Percentiles rank a stretch among this genome's conserved stretches.
These are phyloP conservation scores for Homalodisca vitripennis DNA, from an alignment of 1,140 invertebrate species.

Conservation along the genomic window DNA sequence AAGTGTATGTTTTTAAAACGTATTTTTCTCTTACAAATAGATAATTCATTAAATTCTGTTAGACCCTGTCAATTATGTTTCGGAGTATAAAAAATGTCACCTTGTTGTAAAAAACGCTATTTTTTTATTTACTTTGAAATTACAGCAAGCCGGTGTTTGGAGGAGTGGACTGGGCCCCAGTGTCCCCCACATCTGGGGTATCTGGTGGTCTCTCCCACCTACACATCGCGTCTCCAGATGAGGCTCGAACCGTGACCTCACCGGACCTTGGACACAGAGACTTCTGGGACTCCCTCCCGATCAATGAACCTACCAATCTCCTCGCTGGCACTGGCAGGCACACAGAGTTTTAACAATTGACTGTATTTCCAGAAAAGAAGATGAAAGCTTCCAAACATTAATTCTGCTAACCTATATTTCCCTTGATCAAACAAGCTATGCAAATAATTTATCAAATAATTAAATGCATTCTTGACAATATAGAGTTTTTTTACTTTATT, in stretches of 20 bases:
- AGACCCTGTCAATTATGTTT: background rate
- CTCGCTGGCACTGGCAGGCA: background rate
- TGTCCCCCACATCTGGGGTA: slow-evolving; percentile 47
- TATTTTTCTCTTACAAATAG: background rate
- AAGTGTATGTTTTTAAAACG: background rate
- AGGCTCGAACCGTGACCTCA: slow-evolving; percentile 49
- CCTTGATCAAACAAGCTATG: too few species aligned
- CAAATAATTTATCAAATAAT: too few species aligned
- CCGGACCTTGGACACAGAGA: slow-evolving; percentile 52
- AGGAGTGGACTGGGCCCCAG: slow-evolving; percentile 44
- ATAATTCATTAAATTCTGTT: background rate
- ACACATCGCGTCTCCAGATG: slow-evolving; percentile 51
- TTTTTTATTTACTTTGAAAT: background rate
- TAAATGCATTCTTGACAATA: too few species aligned
- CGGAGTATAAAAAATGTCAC: background rate
- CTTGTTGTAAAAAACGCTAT: background rate
- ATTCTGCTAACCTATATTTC: too few species aligned
- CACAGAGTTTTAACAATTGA: slow-evolving; percentile 48
- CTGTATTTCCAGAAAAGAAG: too few species aligned
- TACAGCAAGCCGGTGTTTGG: slow-evolving; percentile 46
- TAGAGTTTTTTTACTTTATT: too few species aligned
- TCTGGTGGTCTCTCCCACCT: slow-evolving; percentile 48
- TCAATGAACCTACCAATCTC: slow-evolving; percentile 47
- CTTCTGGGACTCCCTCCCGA: slow-evolving; percentile 57
- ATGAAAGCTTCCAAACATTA: too few species aligned